A percentile compares a stretch with the other conserved stretches of the same genome.
These are phyloP conservation scores for Hypocryptadius cinnamomeus DNA, from an alignment of 2,113 vertebrate genomes.

Conservation along the genomic window DNA sequence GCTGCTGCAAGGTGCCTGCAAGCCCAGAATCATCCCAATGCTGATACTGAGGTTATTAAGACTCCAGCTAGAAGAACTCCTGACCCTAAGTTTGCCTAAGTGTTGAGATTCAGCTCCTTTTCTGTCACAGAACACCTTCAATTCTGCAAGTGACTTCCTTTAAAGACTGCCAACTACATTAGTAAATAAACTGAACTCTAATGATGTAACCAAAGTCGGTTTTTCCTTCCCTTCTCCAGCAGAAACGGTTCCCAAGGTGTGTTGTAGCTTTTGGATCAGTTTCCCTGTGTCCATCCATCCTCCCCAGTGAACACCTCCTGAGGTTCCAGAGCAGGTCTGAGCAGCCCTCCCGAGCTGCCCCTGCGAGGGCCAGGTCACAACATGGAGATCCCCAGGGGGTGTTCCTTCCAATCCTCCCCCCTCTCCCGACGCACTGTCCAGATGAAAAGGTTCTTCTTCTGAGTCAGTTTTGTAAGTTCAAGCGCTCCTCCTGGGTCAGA, in stretches of 20 bases:
- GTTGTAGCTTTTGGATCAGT: constrained; percentile 19
- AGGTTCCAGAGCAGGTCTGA: constrained; percentile 78
- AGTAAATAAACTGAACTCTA: constrained; percentile 67
- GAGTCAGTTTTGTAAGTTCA: constrained; percentile 71
- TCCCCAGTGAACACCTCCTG: constrained; percentile 81
- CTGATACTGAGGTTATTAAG: constrained; percentile 26
- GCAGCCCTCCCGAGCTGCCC: constrained; percentile 61
- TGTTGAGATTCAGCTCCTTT: not conserved
- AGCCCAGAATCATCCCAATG: not conserved
- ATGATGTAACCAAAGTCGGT: constrained; percentile 52
- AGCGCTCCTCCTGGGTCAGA: constrained; percentile 82
- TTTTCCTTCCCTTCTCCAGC: constrained; percentile 50
- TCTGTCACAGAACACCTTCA: not conserved
- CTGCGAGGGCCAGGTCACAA: constrained; percentile 44
- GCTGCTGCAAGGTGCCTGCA: constrained; percentile 19
- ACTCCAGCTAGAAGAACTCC: constrained; percentile 46
- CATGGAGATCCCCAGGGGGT: constrained; percentile 26
- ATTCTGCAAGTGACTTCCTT: constrained; percentile 62
- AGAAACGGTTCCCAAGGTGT: constrained; percentile 2
- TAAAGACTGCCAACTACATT: constrained; percentile 59
- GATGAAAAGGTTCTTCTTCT: constrained; percentile 56
- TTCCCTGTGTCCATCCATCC: constrained; percentile 40
- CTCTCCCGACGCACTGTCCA: constrained; percentile 39
- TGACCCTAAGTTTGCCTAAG: constrained; percentile 5
- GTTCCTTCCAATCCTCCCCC: constrained; percentile 38